Percentiles rank a stretch among this genome's conserved stretches.
Conservation (phyloP, 2,888 invertebrate species). For the Tridacna gigas region DNA sequence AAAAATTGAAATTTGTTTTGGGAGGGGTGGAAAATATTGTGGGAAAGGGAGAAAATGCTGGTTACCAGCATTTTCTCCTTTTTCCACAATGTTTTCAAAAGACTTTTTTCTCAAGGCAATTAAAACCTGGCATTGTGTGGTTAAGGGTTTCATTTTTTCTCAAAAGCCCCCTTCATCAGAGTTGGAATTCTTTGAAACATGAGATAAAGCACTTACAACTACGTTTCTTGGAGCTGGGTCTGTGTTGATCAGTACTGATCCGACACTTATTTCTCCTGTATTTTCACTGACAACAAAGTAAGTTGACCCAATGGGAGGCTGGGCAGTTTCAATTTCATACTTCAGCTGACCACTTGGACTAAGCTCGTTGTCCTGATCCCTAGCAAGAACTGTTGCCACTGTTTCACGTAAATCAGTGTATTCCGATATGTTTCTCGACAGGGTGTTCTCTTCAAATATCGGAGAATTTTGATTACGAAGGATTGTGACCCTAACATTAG, state of each 20-base stretch:
- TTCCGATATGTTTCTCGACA: conserved; percentile 65
- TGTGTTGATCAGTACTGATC: conserved; percentile 38
- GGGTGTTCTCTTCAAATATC: conserved; percentile 55
- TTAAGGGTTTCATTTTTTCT: no score
- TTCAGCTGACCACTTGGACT: conserved; percentile 62
- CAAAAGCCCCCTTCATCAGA: no score
- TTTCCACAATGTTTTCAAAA: no score
- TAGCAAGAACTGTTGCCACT: conserved; percentile 48
- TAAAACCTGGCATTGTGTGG: no score
- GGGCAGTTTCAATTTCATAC: conserved; percentile 46
- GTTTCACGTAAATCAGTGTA: conserved; percentile 40
- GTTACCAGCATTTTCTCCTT: no score
- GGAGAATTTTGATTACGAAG: conserved; percentile 69
- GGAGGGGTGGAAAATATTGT: no score
- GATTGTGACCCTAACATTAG: conserved; percentile 67
- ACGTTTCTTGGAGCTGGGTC: conserved; percentile 20
- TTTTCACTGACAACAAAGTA: conserved; percentile 69
- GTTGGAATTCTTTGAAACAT: no score
- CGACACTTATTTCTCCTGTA: conserved; percentile 68
- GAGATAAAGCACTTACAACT: not conserved
- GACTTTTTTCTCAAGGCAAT: no score
- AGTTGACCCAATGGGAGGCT: conserved; percentile 19
- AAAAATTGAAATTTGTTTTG: no score
- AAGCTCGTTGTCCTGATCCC: conserved; percentile 62
- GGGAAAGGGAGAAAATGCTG: no score